phyloP scores from a whole-genome alignment of 2,888 invertebrate species.

The Drosophila subquinaria region DNA sequence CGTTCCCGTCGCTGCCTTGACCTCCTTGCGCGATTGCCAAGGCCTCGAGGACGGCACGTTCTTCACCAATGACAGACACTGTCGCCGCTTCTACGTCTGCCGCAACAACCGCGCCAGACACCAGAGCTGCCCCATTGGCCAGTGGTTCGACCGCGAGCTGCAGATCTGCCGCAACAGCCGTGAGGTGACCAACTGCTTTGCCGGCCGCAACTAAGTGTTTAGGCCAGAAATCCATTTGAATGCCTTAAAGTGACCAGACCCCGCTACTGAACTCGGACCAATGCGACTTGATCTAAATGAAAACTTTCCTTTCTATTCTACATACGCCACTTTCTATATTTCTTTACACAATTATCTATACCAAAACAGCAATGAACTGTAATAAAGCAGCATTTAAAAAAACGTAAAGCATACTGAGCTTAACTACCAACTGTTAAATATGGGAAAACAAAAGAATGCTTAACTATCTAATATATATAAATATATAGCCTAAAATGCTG shows the following conservation, averaged over 20 bases:
- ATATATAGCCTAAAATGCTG: too few species aligned
- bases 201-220: constrained; percentile 42
- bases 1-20: constrained; percentile 17
- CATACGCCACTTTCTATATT: constrained; percentile 24
- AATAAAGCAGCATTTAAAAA: constrained; percentile 56
- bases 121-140: constrained; percentile 49
- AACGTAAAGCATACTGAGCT: neutral
- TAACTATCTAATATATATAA: too few species aligned
- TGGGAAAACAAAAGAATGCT: too few species aligned
- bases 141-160: constrained; percentile 59
- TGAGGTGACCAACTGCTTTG: constrained; percentile 45
- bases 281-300: constrained; percentile 1
- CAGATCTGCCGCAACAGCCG: constrained; percentile 43
- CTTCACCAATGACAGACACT: constrained; percentile 53
- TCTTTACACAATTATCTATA: constrained; percentile 1
- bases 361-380: constrained; percentile 40
- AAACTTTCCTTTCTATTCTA: constrained; percentile 1
- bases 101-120: constrained; percentile 47
- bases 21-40: constrained; percentile 39
- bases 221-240: neutral
- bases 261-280: constrained; percentile 24
- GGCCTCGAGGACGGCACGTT: constrained; percentile 45
- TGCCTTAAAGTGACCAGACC: neutral
- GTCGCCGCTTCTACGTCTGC: constrained; percentile 60
- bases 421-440: too few species aligned